phyloP scores from a whole-genome alignment of 2,888 invertebrate genomes.

The Platycheirus albimanus region DNA sequence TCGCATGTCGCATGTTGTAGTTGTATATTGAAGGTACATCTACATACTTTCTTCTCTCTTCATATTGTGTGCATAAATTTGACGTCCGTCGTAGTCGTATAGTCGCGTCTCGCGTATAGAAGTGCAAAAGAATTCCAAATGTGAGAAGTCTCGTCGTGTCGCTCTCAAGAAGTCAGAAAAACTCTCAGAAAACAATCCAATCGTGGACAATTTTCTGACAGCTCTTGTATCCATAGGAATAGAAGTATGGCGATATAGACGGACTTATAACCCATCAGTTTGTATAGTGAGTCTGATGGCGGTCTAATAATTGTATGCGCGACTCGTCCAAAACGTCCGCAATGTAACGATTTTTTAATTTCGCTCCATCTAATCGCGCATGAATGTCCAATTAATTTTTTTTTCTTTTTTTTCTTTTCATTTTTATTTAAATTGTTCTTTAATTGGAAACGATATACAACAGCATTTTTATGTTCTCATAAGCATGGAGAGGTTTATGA shows the following conservation, averaged over 20 bases:
- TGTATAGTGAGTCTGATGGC: constrained; percentile 54
- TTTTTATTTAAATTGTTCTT: constrained; percentile 73
- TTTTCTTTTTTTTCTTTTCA: constrained; percentile 43
- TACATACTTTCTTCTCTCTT: constrained; percentile 32
- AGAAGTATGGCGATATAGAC: constrained; percentile 2
- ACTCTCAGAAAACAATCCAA: constrained; percentile 36
- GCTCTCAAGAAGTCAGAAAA: constrained; percentile 27
- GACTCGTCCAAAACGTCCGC: constrained; percentile 73
- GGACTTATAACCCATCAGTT: neutral
- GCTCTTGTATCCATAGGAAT: constrained; percentile 14
- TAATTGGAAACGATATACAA: constrained; percentile 64
- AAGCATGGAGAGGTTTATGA: neutral
- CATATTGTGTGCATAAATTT: constrained; percentile 38
- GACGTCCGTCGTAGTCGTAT: constrained; percentile 4
- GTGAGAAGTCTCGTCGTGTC: constrained; percentile 58
- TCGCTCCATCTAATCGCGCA: constrained; percentile 74
- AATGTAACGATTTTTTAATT: constrained; percentile 73
- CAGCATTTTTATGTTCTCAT: constrained; percentile 13
- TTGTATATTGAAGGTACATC: neutral
- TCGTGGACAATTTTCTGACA: constrained; percentile 59
- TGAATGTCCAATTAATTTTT: constrained; percentile 71
- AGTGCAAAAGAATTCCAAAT: constrained; percentile 66
- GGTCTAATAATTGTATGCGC: constrained; percentile 74
- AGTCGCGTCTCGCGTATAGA: neutral
- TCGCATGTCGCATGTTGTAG: constrained; percentile 18